Base-by-base conservation (phyloP, 1,140 invertebrate species). In the Drosophila athabasca region DNA sequence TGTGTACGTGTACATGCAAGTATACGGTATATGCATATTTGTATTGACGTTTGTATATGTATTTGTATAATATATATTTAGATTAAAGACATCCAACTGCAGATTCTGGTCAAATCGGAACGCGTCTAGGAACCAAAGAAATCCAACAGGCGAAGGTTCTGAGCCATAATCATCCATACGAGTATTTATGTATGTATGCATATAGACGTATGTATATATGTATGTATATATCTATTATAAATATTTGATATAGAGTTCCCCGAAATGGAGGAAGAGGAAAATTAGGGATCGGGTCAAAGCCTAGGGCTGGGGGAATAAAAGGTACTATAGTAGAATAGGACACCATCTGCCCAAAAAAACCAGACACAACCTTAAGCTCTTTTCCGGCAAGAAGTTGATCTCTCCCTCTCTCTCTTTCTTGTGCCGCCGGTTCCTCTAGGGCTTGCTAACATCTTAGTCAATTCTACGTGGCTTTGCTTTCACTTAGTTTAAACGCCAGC, bases 391-490 rank as follows among this genome's bases (percentile, higher is more conserved):
- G 13, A 31, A 39, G 35, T 39, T 11, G 9, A 11, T 29, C 22
- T 44, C 26, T 19, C 35, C 53, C 29, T 35, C 29, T 11, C 0
- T 35, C 9, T 11, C 9, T 9, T 9, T 11, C 24, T 24, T 43
- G 17, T 58, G 17, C 24, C 49, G 44, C 29, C 22, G 29, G 35
- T n/a, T 15, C 29, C 17, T 41, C 35, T 29, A n/a, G 31, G 59
- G 24, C 15, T 52, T 6, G 41, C 50, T 55, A 62, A 62, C 66
- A 53, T 46, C 50, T 55, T 67, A 76, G 46, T 67, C 59, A 73
- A 79, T 69, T 65, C 52, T 62, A 54, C 58, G 31, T 70, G 57
- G 55, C 57, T 58, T 62, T 71, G 53, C 57, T 45, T 75, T 61
- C 5, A 4, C 4, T 39, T 59, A 62, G 26, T 58, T 41, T 49